phyloP scores from a whole-genome alignment of 2,113 vertebrate genomes.

The Ia io region DNA sequence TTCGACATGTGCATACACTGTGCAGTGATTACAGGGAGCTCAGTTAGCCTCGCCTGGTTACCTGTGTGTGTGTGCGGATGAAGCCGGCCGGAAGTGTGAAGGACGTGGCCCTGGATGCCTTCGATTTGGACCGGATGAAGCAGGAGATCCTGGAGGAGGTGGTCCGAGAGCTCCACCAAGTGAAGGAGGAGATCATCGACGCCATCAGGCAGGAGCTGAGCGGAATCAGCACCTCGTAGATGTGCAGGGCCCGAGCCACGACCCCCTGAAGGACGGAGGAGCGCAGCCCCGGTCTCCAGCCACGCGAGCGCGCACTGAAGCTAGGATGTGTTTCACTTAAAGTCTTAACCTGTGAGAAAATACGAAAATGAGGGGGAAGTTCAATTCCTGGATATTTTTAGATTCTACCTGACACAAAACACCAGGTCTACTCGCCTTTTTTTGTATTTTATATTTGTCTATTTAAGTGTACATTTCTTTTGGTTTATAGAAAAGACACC shows the following conservation, averaged over 20 bases:
- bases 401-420: constrained; percentile 91
- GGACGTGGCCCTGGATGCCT: constrained; percentile 91
- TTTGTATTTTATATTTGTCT: constrained; percentile 94
- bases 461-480: constrained; percentile 89
- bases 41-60: background rate
- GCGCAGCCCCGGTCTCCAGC: constrained; percentile 72
- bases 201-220: constrained; percentile 98
- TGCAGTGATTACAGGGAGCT: rapidly evolving
- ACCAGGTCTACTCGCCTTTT: constrained; percentile 90
- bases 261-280: background rate
- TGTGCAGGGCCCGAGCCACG: constrained; percentile 17
- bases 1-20: rapidly evolving
- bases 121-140: constrained; percentile 98
- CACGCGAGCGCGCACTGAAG: constrained; percentile 64
- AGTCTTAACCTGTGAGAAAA: constrained; percentile 87
- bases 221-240: constrained; percentile 95
- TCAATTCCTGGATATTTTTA: constrained; percentile 92
- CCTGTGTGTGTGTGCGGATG: constrained; percentile 82
- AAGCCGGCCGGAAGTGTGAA: constrained; percentile 93
- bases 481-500: constrained; percentile 83
- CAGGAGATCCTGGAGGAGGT: constrained; percentile 99
- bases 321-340: constrained; percentile 83
- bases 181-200: constrained; percentile 99
- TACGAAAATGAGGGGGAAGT: constrained; percentile 73
- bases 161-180: constrained; percentile 97